These are phyloP conservation scores for Propithecus deckenii DNA, from an alignment of 2,797 vertebrate species.

Conservation along the genomic window DNA sequence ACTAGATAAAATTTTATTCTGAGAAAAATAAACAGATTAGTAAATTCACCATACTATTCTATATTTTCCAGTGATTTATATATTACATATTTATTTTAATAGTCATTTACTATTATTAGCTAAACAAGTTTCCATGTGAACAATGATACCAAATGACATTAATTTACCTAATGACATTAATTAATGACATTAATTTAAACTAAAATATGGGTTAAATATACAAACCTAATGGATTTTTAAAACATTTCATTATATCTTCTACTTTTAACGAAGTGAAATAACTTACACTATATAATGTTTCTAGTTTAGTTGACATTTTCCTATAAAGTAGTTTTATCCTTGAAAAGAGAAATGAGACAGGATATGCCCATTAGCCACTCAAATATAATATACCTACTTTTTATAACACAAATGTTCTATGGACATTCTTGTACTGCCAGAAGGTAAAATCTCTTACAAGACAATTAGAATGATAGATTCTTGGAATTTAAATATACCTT, in stretches of 20 bases:
- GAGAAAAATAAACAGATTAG: constrained; percentile 3
- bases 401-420: background rate
- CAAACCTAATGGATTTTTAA: constrained; percentile 28
- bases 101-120: constrained; percentile 14
- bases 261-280: constrained; percentile 20
- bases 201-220: constrained; percentile 42
- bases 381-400: background rate
- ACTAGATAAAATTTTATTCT: background rate
- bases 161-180: constrained; percentile 24
- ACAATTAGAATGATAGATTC: constrained; percentile 17
- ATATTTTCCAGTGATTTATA: background rate
- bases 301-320: background rate
- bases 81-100: constrained; percentile 30
- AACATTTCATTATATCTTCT: constrained; percentile 2
- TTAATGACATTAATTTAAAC: constrained; percentile 44
- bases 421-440: background rate
- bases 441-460: background rate
- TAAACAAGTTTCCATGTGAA: constrained; percentile 21
- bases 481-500: background rate
- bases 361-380: background rate
- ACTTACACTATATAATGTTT: background rate
- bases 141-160: background rate
- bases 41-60: background rate
- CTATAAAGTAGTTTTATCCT: background rate
- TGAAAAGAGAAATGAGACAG: background rate